Evolutionary conservation across 2,113 vertebrate species (phyloP).

Genomic region (Sebastes schlegelii): DNA sequence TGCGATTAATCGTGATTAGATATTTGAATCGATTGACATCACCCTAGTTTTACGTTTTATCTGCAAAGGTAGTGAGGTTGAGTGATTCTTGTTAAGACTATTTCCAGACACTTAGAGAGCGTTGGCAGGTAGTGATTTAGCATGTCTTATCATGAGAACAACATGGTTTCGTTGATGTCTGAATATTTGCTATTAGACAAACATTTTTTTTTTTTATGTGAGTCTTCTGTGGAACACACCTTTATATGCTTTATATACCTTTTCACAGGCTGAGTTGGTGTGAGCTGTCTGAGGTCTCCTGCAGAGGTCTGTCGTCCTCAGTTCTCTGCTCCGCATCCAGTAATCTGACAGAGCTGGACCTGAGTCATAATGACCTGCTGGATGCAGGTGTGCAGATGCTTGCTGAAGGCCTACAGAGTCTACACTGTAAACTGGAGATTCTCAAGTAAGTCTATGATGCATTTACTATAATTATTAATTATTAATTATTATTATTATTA

Average conservation of each 20-base stretch:
- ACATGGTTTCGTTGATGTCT: not conserved
- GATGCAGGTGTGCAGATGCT: conserved; percentile 59
- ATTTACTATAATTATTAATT: not conserved
- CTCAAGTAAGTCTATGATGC: conserved; percentile 40
- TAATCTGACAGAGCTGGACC: conserved; percentile 63
- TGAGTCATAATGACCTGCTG: conserved; percentile 65
- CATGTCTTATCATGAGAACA: not conserved
- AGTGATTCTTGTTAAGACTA: not conserved
- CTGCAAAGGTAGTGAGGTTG: not conserved
- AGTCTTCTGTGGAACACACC: not conserved
- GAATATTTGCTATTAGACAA: not conserved
- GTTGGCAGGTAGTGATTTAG: not conserved
- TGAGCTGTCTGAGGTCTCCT: conserved; percentile 60
- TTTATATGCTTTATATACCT: not conserved
- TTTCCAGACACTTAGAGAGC: not conserved
- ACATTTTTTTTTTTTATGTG: too few species aligned
- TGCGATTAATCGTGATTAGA: too few species aligned
- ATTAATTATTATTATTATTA: too few species aligned
- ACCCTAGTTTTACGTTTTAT: not conserved
- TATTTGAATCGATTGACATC: too few species aligned
- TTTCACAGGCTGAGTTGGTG: conserved; percentile 66
- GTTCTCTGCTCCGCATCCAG: conserved; percentile 49
- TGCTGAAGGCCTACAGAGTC: conserved; percentile 11
- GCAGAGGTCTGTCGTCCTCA: conserved; percentile 54
- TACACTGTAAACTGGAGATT: conserved; percentile 49